Conservation (phyloP, 2,888 invertebrate genomes). For the Drosophila mulleri region DNA sequence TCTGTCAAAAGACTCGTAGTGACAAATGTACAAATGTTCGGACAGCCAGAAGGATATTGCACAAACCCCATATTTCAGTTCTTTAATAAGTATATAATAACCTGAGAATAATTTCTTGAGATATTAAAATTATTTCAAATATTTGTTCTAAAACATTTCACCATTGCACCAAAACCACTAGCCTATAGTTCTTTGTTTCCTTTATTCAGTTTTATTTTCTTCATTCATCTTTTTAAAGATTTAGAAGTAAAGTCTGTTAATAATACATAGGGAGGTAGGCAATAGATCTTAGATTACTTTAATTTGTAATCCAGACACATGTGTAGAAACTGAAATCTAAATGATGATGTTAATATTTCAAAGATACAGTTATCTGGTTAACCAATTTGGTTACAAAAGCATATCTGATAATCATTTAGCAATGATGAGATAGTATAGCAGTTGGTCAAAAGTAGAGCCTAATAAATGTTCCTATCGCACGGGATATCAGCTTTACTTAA, state of each 20-base stretch:
- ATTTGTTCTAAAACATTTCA: no score
- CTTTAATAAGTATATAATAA: no score
- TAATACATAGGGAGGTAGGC: background rate
- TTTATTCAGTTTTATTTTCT: no score
- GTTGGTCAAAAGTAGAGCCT: slow-evolving; percentile 37
- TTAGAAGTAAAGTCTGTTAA: background rate
- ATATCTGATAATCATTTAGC: slow-evolving; percentile 33
- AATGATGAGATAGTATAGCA: slow-evolving; percentile 31
- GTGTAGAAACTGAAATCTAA: background rate
- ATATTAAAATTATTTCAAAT: no score
- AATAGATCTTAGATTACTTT: background rate
- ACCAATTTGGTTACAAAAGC: slow-evolving; percentile 56
- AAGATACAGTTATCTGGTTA: slow-evolving; percentile 57
- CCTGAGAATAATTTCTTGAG: no score
- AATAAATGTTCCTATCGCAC: slow-evolving; percentile 48
- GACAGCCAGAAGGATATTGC: no score
- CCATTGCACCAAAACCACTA: no score
- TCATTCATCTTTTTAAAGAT: background rate
- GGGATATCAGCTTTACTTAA: slow-evolving; percentile 5
- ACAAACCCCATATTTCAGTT: no score
- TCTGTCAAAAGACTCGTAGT: no score
- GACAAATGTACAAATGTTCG: no score
- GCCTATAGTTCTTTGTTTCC: no score
- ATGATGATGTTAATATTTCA: slow-evolving; percentile 49
- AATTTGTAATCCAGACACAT: slow-evolving; percentile 5